Evolutionary conservation across 2,888 invertebrate genomes (phyloP), one percentile per base, ranked within the genome.

Genomic region (Pollenia angustigena): DNA sequence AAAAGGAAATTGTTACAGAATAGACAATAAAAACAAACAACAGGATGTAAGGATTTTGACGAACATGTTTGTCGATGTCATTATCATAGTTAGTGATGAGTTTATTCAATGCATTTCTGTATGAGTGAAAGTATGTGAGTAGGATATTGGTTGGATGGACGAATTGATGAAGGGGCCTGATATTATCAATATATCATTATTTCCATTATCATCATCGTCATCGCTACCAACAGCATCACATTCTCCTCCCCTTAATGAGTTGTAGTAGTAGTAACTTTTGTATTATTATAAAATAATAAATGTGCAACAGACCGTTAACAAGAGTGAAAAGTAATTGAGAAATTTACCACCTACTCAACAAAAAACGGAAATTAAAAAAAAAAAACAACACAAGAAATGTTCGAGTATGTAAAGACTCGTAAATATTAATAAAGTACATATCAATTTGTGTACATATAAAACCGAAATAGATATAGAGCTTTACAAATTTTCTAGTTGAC

Each of bases 1-100:
- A 76, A 66, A 71, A 80, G 86, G 80, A 86, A 86, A 83, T 83
- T 80, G 58, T 83, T 86, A 72, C 44, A 74, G 62, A 69, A 85
- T 23, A 71, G 8, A 81, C 32, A 72, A 76, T 62, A 62, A 74
- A 78, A 69, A 85, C 46, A 83, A 83, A 78, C 40, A 66, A 68
- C 79, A 75, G 79, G 66, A 85, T 69, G 68, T 80, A 85, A 79
- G 60, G 52, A 85, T 60, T 80, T 85, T 85, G 79, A 74, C 62
- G 54, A 79, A 80, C 79, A 75, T 68, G 54, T 80, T 80, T 80
- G 62, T 56, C 54, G 62, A 76, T 75, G 58, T 54, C 50, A 75
- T 68, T 60, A 60, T 16, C 60, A 54, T 69, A 76, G 82, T 71
- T 69, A 23, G 23, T 78, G 62, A 69, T 62, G 42, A 76, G 62